Percentiles rank a stretch among this genome's conserved stretches.
These are phyloP conservation scores for Brachionus rubens DNA, from an alignment of 1,140 invertebrate genomes.

Conservation along the genomic window DNA sequence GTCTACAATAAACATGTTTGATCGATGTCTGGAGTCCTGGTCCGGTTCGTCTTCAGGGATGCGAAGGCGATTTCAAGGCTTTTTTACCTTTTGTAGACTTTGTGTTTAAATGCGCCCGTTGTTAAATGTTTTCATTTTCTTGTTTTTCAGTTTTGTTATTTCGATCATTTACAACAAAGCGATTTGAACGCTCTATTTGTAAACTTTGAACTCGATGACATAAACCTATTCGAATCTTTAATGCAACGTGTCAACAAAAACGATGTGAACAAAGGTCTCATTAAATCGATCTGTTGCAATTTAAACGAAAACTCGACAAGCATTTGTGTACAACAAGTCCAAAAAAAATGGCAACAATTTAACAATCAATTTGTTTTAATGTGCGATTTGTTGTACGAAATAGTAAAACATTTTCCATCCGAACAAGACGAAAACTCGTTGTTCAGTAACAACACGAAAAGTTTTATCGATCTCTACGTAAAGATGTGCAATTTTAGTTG, in stretches of 20 bases:
- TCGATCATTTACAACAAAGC: conserved; percentile 33
- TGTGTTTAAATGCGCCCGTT: no score
- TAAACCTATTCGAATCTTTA: conserved; percentile 3
- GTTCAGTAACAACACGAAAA: not conserved
- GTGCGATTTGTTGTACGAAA: conserved; percentile 12
- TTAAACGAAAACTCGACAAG: conserved; percentile 4
- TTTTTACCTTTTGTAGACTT: no score
- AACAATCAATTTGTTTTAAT: conserved; percentile 42
- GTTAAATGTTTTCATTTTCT: not conserved
- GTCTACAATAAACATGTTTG: no score
- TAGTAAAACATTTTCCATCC: conserved; percentile 39
- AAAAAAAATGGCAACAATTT: conserved; percentile 43
- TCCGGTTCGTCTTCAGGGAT: no score
- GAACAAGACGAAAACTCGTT: conserved; percentile 20
- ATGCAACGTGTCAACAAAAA: conserved; percentile 12
- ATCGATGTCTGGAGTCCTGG: no score
- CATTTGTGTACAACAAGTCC: conserved; percentile 30
- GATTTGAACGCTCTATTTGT: conserved; percentile 28
- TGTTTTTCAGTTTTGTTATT: conserved; percentile 23
- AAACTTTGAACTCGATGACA: not conserved
- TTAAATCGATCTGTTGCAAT: conserved; percentile 12
- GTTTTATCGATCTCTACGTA: conserved; percentile 21
- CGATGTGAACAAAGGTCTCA: not conserved
- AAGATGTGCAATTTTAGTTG: conserved; percentile 28
- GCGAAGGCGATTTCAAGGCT: no score